These are phyloP conservation scores for Lithophane socia DNA, from an alignment of 2,888 invertebrate genomes.

Conservation along the genomic window DNA sequence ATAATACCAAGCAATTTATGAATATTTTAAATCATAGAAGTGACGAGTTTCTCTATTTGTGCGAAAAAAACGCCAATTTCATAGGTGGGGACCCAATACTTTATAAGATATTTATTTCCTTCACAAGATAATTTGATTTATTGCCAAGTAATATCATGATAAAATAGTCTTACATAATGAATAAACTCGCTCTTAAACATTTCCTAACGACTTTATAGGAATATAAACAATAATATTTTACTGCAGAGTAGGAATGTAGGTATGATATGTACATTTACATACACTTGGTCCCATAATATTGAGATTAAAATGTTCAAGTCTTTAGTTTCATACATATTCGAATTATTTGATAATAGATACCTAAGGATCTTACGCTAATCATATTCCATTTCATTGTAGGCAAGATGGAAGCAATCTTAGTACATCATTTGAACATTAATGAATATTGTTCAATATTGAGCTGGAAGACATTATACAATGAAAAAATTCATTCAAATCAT, in stretches of 20 bases:
- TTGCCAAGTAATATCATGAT: constrained; percentile 9
- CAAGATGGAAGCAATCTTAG: constrained; percentile 27
- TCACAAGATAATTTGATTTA: background rate
- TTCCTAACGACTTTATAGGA: constrained; percentile 1
- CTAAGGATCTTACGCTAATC: constrained; percentile 40
- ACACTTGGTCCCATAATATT: constrained; percentile 41
- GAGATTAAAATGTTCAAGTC: constrained; percentile 50
- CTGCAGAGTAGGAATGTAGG: constrained; percentile 31
- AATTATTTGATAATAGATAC: constrained; percentile 46
- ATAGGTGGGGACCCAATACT: too few species aligned
- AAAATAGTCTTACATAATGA: constrained; percentile 1
- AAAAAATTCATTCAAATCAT: background rate
- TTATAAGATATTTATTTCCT: constrained; percentile 11
- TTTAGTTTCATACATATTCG: constrained; percentile 38
- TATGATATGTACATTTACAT: constrained; percentile 21
- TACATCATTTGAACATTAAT: background rate
- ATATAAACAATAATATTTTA: constrained; percentile 16
- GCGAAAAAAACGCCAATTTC: too few species aligned
- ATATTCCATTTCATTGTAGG: constrained; percentile 23
- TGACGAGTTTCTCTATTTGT: too few species aligned
- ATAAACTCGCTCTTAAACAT: constrained; percentile 14
- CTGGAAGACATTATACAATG: constrained; percentile 1
- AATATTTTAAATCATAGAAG: too few species aligned
- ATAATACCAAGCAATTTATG: too few species aligned
- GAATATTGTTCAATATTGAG: background rate